Conservation (phyloP, 2,113 vertebrate genomes). For the Hypomesus transpacificus region DNA sequence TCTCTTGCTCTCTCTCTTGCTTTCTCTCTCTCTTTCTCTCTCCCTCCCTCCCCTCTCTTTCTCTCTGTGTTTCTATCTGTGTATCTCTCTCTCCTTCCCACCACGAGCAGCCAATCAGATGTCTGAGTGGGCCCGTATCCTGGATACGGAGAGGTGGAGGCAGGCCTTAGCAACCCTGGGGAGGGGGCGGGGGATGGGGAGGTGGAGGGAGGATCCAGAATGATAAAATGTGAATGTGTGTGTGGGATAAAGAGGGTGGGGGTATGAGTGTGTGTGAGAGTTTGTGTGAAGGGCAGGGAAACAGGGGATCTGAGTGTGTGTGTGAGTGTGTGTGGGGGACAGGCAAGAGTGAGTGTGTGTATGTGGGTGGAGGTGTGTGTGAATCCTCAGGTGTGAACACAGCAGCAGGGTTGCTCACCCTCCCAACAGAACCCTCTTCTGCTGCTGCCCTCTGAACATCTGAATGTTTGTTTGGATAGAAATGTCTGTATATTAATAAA, state of each 20-base stretch:
- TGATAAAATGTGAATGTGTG: slow-evolving; percentile 31
- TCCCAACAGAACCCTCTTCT: neutral
- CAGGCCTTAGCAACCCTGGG: slow-evolving; percentile 60
- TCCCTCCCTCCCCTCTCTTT: slow-evolving; percentile 32
- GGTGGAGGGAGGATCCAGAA: slow-evolving; percentile 28
- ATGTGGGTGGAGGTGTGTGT: neutral
- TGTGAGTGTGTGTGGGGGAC: neutral
- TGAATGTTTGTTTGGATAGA: too few relatives aligned
- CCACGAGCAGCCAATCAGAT: slow-evolving; percentile 61
- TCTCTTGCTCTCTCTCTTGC: slow-evolving; percentile 30
- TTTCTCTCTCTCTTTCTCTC: slow-evolving; percentile 34
- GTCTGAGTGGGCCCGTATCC: slow-evolving; percentile 57
- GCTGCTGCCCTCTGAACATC: neutral
- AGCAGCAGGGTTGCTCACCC: neutral
- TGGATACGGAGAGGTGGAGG: slow-evolving; percentile 66
- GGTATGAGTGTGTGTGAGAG: neutral
- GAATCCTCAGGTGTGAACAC: neutral
- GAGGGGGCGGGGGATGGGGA: slow-evolving; percentile 20
- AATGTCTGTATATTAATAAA: too few relatives aligned
- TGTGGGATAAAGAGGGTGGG: neutral
- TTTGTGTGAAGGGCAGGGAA: neutral
- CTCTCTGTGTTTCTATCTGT: slow-evolving; percentile 23
- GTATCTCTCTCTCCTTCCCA: slow-evolving; percentile 10
- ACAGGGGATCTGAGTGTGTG: neutral
- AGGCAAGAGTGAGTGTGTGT: slow-evolving; percentile 1